phyloP scores from a whole-genome alignment of 2,888 invertebrate species.

The Papilio protenor region DNA sequence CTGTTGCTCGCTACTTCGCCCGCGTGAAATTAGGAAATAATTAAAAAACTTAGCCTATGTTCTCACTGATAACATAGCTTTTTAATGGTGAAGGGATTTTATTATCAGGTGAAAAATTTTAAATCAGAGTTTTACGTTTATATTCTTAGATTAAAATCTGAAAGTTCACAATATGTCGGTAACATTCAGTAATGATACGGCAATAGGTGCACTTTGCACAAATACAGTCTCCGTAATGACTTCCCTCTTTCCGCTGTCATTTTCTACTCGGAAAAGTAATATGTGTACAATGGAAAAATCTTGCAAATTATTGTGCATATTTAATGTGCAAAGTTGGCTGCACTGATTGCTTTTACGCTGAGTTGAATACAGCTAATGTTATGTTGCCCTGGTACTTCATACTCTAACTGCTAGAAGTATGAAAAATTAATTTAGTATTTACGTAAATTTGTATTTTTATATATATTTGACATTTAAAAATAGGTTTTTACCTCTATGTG shows the following conservation, averaged over 20 bases:
- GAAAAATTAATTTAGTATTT: too few relatives aligned
- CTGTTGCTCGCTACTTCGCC: too few relatives aligned
- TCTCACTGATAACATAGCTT: too few relatives aligned
- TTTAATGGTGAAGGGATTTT: too few relatives aligned
- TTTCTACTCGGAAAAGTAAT: conserved; percentile 39
- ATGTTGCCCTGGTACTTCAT: not conserved
- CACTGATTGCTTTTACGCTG: conserved; percentile 20
- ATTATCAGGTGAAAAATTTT: too few relatives aligned
- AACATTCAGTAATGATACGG: conserved; percentile 35
- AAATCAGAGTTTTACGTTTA: not conserved
- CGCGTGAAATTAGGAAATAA: too few relatives aligned
- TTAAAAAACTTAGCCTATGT: too few relatives aligned
- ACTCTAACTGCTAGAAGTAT: too few relatives aligned
- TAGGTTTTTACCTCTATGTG: too few relatives aligned
- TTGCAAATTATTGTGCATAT: conserved; percentile 28
- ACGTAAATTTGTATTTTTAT: too few relatives aligned
- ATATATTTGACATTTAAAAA: too few relatives aligned
- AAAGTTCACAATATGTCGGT: not conserved
- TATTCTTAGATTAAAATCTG: not conserved
- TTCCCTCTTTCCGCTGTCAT: conserved; percentile 32
- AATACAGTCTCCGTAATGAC: conserved; percentile 35
- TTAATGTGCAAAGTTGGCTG: conserved; percentile 22
- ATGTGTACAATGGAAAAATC: conserved; percentile 34
- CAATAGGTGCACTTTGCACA: conserved; percentile 35
- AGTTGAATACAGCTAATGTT: not conserved